Evolutionary conservation across 2,888 invertebrate genomes (phyloP).

Genomic region (Mesorhabditis spiculigera): DNA sequence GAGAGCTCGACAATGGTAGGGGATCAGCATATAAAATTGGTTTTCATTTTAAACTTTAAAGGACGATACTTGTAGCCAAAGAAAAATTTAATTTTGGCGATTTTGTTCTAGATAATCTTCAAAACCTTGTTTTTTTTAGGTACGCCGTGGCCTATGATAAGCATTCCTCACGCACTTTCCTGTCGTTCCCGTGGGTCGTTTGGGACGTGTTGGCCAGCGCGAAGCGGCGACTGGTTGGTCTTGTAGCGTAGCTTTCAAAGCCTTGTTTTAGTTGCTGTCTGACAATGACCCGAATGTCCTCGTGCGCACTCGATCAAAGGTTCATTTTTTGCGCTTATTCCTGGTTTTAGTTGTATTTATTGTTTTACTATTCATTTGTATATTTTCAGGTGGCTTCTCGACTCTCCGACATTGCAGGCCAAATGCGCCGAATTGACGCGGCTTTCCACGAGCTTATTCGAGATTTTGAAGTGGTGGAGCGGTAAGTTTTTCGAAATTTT

Average conservation of each 20-base stretch:
- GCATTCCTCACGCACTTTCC: neutral
- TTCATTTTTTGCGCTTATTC: neutral
- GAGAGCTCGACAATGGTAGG: neutral
- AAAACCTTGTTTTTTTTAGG: conserved; percentile 20
- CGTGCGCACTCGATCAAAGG: conserved; percentile 5
- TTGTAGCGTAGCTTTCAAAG: neutral
- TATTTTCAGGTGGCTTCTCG: neutral
- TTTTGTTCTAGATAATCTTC: conserved; percentile 4
- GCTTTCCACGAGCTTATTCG: neutral
- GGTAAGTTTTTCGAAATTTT: neutral
- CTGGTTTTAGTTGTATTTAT: too few species aligned
- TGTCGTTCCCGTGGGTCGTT: conserved; percentile 40
- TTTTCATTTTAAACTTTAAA: too few species aligned
- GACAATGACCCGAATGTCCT: neutral
- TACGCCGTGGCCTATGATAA: conserved; percentile 34
- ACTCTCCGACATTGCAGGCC: neutral
- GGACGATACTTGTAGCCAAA: too few species aligned
- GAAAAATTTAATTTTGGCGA: conserved; percentile 8
- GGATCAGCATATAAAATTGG: too few species aligned
- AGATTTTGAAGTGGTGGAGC: neutral
- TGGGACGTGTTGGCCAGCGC: conserved; percentile 44
- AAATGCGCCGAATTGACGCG: conserved; percentile 7
- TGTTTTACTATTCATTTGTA: too few species aligned
- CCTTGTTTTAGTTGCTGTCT: neutral
- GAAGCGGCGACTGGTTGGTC: conserved; percentile 20